Evolutionary conservation across 2,797 vertebrate species (phyloP).

Genomic region (Poeciliopsis infans): DNA sequence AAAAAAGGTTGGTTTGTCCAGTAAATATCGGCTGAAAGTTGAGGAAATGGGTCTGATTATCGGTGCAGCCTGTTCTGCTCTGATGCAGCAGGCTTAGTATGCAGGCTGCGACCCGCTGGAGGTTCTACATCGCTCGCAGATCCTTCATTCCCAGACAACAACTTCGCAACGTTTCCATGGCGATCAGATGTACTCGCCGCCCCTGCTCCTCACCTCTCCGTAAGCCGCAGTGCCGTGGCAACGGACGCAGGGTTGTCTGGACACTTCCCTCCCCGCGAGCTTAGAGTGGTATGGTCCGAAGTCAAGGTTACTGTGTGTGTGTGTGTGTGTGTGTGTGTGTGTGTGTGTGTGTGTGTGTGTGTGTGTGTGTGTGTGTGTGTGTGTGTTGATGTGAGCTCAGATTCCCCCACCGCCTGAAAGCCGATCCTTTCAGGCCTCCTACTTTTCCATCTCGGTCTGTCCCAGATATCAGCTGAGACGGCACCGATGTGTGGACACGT

Average conservation of each 20-base stretch:
- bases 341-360: not conserved
- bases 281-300: slow-evolving; percentile 35
- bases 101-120: slow-evolving; percentile 32
- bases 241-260: slow-evolving; percentile 44
- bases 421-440: slow-evolving; percentile 37
- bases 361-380: not conserved
- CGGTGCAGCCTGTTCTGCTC: not conserved
- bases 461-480: slow-evolving; percentile 58
- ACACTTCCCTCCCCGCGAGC: slow-evolving; percentile 25
- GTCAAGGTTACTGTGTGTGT: slow-evolving; percentile 59
- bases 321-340: not conserved
- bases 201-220: not conserved
- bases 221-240: slow-evolving; percentile 57
- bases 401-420: slow-evolving; percentile 36
- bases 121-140: slow-evolving; percentile 44
- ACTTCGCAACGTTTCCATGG: slow-evolving; percentile 66
- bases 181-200: slow-evolving; percentile 44
- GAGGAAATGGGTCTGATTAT: not conserved
- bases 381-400: slow-evolving; percentile 3
- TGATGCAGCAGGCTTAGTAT: slow-evolving; percentile 24
- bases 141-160: slow-evolving; percentile 2
- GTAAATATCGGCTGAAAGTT: not conserved
- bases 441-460: not conserved
- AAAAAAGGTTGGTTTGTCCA: too few relatives aligned
- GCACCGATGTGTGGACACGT: slow-evolving; percentile 56